Base-by-base conservation (phyloP, 2,888 invertebrate species). In the Salticus scenicus region DNA sequence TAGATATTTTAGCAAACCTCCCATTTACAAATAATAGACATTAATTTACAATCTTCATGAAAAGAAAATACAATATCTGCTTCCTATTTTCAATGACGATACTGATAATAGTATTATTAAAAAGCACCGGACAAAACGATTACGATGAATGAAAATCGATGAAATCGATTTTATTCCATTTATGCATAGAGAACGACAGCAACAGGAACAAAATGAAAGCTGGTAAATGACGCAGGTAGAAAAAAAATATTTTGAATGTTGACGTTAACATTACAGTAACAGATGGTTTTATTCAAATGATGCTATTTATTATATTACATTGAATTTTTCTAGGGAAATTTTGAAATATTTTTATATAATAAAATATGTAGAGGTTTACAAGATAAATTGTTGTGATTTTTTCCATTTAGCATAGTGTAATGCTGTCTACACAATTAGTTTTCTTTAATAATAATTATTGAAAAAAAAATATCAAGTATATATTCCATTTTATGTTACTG, bases 251-350 rank as follows among this genome's bases (percentile, higher is more conserved):
- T 24, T 67, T 72, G 33, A 27, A 31, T 71, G 69, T 33, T 63
- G 71, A 82, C 71, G 71, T 76, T 71, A 72, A 76, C 71, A 47
- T 37, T 31, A 30, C 64, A 31, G 73, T 72, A 73, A 84, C 77
- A 73, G 83, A 84, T 84, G 77, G 77, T 72, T 31, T 57, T 78
- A 84, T 84, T 84, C 83, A 84, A 84, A 84, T 84, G 72, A 67
- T 47, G 83, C 71, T 77, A 84, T 84, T 84, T 73, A 66, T 67
- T 67, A 51, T 57, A 72, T 83, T 47, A 63, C 70, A 37, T 77
- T 70, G 71, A 66, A 51, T 83, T 73, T 72, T 37, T 4, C 37
- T 42, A 24, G 69, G 10, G 27, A 20, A 77, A 73, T 51, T 77
- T 63, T 66, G 30, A 64, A 75, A 66, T 17, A 47, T 14, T 7